Percentiles rank a stretch among this genome's conserved stretches.
Conservation (phyloP, 2,113 vertebrate genomes). For the Australoheros scitulus region DNA sequence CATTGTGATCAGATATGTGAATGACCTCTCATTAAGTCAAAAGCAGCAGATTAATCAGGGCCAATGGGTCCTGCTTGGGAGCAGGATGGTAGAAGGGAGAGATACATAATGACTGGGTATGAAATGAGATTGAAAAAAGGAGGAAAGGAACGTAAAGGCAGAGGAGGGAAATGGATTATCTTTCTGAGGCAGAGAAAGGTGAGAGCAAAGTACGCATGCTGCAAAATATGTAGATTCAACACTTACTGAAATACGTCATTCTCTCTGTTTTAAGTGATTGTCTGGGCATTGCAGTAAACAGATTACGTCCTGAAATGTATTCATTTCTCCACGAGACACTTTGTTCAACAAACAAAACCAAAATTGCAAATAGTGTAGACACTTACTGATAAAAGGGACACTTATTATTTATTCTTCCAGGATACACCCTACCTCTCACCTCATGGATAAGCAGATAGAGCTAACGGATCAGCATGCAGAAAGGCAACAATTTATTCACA, state of each 20-base stretch:
- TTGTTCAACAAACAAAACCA: not conserved
- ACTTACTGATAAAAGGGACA: not conserved
- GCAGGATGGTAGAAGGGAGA: slow-evolving; percentile 60
- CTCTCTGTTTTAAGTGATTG: slow-evolving; percentile 23
- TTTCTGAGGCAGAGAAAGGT: slow-evolving; percentile 31
- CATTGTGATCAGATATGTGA: slow-evolving; percentile 77
- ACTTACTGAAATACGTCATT: slow-evolving; percentile 31
- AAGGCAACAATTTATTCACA: not conserved
- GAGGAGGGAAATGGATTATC: slow-evolving; percentile 66
- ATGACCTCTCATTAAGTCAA: slow-evolving; percentile 79
- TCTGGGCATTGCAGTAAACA: not conserved
- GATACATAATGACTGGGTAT: slow-evolving; percentile 72
- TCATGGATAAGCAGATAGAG: not conserved
- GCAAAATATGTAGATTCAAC: not conserved
- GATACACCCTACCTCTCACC: not conserved
- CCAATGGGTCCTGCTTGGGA: slow-evolving; percentile 68
- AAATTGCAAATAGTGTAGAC: not conserved
- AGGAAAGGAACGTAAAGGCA: slow-evolving; percentile 61
- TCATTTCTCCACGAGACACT: not conserved
- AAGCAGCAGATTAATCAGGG: slow-evolving; percentile 76
- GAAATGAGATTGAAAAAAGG: slow-evolving; percentile 73
- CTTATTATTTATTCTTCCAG: not conserved
- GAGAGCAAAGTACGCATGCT: slow-evolving; percentile 29
- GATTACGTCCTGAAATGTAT: not conserved
- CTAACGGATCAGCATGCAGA: not conserved